Percentiles rank a stretch among this genome's conserved stretches.
Conservation (phyloP, 2,113 vertebrate species). For the Ahaetulla prasina region DNA sequence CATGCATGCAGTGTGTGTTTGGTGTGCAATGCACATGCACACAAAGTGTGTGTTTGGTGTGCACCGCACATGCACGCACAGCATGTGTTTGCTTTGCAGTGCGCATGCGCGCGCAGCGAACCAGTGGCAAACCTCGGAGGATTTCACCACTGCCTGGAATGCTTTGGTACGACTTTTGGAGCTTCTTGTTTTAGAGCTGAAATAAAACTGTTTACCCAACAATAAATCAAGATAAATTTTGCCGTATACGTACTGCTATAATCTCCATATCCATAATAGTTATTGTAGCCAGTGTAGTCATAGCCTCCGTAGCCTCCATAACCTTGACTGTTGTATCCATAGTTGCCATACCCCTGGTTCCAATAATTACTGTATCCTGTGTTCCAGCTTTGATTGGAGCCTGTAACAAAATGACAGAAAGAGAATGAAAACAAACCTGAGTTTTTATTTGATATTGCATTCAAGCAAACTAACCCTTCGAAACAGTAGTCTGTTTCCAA, state of each 20-base stretch:
- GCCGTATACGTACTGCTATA: conserved; percentile 90
- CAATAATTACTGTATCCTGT: conserved; percentile 97
- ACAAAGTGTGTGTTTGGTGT: too few species aligned
- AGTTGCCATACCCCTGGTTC: conserved; percentile 97
- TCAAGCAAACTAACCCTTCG: background rate
- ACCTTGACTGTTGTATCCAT: conserved; percentile 95
- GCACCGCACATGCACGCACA: too few species aligned
- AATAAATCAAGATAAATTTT: background rate
- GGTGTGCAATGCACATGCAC: too few species aligned
- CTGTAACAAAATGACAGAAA: conserved; percentile 67
- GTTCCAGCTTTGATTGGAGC: conserved; percentile 94
- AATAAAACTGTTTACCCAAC: background rate
- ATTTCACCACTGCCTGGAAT: too few species aligned
- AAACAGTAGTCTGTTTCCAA: background rate
- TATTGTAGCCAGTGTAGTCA: conserved; percentile 98
- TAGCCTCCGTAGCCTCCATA: conserved; percentile 96
- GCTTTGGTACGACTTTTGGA: background rate
- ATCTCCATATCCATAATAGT: conserved; percentile 97
- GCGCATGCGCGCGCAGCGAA: too few species aligned
- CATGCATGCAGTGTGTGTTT: too few species aligned
- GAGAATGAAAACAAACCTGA: background rate
- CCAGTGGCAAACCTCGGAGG: too few species aligned
- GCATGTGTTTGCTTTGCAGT: too few species aligned
- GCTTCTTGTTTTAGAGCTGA: background rate
- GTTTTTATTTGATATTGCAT: background rate